Percentiles rank a stretch among this genome's conserved stretches.
Evolutionary conservation across 2,888 invertebrate genomes (phyloP).

Genomic region (Aspidiotus rigidus): DNA sequence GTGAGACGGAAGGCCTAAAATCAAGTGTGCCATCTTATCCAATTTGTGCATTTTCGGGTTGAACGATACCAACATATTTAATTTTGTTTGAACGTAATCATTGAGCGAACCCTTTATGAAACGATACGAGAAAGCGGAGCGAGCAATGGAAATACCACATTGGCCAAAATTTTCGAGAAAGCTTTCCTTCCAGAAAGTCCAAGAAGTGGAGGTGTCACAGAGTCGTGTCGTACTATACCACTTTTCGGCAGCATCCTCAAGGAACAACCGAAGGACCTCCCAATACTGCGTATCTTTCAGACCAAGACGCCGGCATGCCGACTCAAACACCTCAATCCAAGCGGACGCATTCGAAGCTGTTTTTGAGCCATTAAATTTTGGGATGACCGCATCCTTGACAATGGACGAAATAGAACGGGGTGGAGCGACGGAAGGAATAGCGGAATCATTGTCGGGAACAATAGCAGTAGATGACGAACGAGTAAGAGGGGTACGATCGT

Average conservation of each 20-base stretch:
- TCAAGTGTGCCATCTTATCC: background rate
- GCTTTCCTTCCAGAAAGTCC: background rate
- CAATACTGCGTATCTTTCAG: background rate
- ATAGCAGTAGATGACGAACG: background rate
- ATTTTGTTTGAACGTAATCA: background rate
- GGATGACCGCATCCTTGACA: background rate
- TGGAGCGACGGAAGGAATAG: background rate
- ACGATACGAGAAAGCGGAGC: background rate
- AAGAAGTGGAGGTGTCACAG: background rate
- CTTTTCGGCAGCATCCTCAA: conserved; percentile 7
- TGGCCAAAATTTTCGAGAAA: background rate
- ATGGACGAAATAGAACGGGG: background rate
- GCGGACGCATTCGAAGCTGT: background rate
- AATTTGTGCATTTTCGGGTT: background rate
- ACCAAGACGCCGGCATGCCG: background rate
- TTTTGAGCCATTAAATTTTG: background rate
- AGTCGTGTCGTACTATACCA: background rate
- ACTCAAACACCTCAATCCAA: background rate
- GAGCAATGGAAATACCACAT: background rate
- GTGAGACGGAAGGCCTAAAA: background rate
- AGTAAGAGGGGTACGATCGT: no score
- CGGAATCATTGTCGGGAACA: background rate
- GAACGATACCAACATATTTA: background rate
- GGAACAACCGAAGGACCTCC: background rate
- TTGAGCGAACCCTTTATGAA: background rate